These are phyloP conservation scores for Ceriagrion tenellum DNA, from an alignment of 2,888 invertebrate species.

Conservation along the genomic window DNA sequence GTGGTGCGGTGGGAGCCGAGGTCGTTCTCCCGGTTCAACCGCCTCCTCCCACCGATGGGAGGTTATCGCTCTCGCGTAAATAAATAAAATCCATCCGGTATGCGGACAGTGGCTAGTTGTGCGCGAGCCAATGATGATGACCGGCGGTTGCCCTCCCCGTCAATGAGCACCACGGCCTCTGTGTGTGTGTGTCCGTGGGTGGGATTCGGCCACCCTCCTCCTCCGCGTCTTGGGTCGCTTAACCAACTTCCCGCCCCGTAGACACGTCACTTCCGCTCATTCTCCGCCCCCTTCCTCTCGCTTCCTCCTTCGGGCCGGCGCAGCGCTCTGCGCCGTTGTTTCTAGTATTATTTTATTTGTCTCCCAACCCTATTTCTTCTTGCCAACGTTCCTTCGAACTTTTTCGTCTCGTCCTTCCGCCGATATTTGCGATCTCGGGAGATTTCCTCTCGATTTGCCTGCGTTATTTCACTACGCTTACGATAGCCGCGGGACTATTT, in stretches of 20 bases:
- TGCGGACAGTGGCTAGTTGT: neutral
- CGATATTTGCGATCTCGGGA: too few species aligned
- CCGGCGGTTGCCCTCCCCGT: neutral
- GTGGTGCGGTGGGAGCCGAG: neutral
- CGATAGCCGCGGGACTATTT: too few species aligned
- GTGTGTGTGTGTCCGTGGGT: neutral
- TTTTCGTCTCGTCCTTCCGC: too few species aligned
- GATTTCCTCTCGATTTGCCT: too few species aligned
- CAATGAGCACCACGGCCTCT: neutral
- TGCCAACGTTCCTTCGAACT: neutral
- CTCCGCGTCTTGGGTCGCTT: slow-evolving; percentile 70
- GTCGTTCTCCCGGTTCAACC: neutral
- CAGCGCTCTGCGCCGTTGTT: neutral
- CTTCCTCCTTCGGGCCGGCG: neutral
- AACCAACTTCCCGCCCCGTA: slow-evolving; percentile 57
- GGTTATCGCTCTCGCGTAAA: slow-evolving; percentile 8
- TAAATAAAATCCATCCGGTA: slow-evolving; percentile 18
- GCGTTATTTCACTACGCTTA: too few species aligned
- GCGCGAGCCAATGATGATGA: neutral
- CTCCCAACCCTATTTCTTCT: neutral
- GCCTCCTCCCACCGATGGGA: neutral
- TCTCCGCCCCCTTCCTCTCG: slow-evolving; percentile 68
- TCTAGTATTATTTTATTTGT: too few species aligned
- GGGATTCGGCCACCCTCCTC: slow-evolving; percentile 49
- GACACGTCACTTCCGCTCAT: slow-evolving; percentile 47